Conservation (phyloP, 2,888 invertebrate genomes). For the Hesperia comma region DNA sequence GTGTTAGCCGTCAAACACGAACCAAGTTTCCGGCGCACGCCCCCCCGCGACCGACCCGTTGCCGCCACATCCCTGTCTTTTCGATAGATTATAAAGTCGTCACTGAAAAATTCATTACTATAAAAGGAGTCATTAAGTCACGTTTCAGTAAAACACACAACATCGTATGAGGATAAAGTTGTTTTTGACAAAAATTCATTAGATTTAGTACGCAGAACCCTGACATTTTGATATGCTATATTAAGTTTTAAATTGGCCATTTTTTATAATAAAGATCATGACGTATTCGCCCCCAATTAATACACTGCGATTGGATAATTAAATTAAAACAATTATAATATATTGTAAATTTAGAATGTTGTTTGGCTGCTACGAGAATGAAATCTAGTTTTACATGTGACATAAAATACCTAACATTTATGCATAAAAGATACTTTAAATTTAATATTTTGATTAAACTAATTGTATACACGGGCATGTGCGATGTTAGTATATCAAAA, state of each 20-base stretch:
- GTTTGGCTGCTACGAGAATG: no score
- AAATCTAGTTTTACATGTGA: no score
- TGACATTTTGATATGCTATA: conserved; percentile 2
- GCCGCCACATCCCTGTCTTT: neutral
- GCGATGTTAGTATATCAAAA: no score
- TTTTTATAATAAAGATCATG: conserved; percentile 6
- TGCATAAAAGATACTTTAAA: no score
- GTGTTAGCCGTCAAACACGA: neutral
- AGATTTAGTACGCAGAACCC: conserved; percentile 1
- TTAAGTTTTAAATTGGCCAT: neutral
- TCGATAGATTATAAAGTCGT: neutral
- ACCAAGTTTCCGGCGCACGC: neutral
- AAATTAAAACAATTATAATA: no score
- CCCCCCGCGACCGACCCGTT: neutral
- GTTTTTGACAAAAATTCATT: neutral
- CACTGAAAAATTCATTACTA: neutral
- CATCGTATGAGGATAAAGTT: neutral
- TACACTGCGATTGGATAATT: no score
- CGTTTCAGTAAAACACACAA: neutral
- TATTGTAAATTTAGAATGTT: no score
- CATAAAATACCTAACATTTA: no score
- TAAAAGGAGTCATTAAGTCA: conserved; percentile 1
- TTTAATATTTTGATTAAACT: no score
- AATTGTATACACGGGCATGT: no score
- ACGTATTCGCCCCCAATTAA: no score